Conservation (phyloP, 2,113 vertebrate genomes). For the Pluvianellus socialis region DNA sequence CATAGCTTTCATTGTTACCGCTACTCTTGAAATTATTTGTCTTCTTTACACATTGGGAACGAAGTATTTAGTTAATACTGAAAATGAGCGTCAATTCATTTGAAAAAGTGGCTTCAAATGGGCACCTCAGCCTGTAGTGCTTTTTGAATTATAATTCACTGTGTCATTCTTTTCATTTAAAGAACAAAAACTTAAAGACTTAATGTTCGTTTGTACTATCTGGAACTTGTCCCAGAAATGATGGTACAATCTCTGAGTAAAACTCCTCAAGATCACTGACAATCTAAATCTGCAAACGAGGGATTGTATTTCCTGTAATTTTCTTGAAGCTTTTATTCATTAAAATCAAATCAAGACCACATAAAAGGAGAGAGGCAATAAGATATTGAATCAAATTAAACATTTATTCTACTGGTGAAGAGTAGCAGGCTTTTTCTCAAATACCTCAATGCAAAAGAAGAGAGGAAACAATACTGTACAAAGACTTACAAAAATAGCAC, state of each 20-base stretch:
- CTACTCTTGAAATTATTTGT: conserved; percentile 28
- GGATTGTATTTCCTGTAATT: background rate
- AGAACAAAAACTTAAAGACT: background rate
- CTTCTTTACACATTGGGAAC: background rate
- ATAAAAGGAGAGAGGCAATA: background rate
- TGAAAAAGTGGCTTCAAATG: conserved; percentile 14
- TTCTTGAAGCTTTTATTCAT: background rate
- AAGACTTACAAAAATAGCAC: background rate
- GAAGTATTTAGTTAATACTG: background rate
- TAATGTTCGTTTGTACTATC: background rate
- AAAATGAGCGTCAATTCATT: conserved; percentile 27
- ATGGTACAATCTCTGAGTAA: background rate
- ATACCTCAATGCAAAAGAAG: background rate
- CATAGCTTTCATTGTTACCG: background rate
- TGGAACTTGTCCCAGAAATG: conserved; percentile 7
- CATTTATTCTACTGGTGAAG: background rate
- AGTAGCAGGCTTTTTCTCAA: background rate
- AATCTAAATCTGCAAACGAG: background rate
- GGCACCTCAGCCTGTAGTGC: background rate
- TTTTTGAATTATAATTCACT: conserved; percentile 13
- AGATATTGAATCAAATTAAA: background rate
- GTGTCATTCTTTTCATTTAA: background rate
- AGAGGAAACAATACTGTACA: background rate
- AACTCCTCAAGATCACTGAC: background rate
- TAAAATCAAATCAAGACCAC: background rate